Conservation (phyloP, 1,140 invertebrate genomes). For the Pantala flavescens region DNA sequence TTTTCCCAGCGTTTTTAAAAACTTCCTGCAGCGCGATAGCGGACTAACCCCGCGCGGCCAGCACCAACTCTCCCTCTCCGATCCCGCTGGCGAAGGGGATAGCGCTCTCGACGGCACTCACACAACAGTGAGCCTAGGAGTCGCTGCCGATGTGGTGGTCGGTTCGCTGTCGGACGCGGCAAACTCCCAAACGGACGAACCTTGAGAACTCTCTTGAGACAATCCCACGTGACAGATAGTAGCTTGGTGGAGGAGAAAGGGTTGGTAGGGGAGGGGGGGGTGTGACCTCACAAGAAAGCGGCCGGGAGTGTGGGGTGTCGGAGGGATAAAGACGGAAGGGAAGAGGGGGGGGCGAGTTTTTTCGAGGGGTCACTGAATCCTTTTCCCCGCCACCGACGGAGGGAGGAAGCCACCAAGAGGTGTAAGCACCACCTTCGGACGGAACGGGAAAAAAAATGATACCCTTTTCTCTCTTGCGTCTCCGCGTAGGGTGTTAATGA, state of each 20-base stretch:
- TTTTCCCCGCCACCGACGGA: not conserved
- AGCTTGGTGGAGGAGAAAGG: not conserved
- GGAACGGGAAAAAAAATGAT: too few relatives aligned
- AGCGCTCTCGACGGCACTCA: too few relatives aligned
- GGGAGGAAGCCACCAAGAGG: not conserved
- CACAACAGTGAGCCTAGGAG: not conserved
- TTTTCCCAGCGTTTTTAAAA: too few relatives aligned
- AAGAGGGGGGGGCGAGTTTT: not conserved
- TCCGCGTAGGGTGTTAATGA: too few relatives aligned
- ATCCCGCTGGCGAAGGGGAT: too few relatives aligned
- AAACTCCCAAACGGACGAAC: not conserved
- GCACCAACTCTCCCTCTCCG: too few relatives aligned
- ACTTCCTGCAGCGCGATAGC: too few relatives aligned
- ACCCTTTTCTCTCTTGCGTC: too few relatives aligned
- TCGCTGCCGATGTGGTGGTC: not conserved
- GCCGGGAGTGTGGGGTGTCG: not conserved
- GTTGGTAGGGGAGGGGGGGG: not conserved
- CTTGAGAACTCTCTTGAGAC: not conserved
- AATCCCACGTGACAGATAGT: constrained; percentile 1
- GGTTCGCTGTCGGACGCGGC: not conserved
- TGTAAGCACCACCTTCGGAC: not conserved
- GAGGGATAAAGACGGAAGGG: not conserved
- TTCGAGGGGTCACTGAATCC: not conserved
- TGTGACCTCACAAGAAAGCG: not conserved
- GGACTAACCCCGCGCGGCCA: too few relatives aligned